These are phyloP conservation scores for Achroia grisella DNA, from an alignment of 1,140 invertebrate species.

Conservation along the genomic window DNA sequence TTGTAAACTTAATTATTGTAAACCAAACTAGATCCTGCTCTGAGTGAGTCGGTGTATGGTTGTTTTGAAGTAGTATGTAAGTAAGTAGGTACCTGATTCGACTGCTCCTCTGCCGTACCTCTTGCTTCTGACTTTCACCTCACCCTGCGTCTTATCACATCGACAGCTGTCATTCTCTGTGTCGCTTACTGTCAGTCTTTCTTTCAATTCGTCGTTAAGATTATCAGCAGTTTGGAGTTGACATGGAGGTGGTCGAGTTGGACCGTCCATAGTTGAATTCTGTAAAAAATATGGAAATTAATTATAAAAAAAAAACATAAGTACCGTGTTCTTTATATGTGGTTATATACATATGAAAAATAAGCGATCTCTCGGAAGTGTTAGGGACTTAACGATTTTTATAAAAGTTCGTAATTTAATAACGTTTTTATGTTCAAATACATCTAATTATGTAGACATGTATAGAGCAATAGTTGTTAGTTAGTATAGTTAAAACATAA, in stretches of 20 bases:
- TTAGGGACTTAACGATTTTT: too few species aligned
- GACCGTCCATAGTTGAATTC: not conserved
- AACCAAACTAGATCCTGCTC: too few species aligned
- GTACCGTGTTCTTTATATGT: too few species aligned
- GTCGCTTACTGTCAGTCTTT: slow-evolving; percentile 25
- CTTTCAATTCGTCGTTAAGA: slow-evolving; percentile 12
- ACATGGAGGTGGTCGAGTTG: not conserved
- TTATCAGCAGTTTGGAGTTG: not conserved
- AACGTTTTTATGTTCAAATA: too few species aligned
- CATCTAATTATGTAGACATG: too few species aligned
- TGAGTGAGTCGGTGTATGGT: too few species aligned
- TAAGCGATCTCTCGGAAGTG: too few species aligned
- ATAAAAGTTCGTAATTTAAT: too few species aligned
- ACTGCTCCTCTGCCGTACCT: slow-evolving; percentile 55
- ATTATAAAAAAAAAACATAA: not conserved
- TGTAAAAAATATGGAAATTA: not conserved
- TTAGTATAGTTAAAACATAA: too few species aligned
- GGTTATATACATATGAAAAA: too few species aligned
- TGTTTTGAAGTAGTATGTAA: not conserved
- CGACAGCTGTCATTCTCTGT: slow-evolving; percentile 29
- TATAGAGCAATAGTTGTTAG: too few species aligned
- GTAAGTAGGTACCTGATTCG: slow-evolving; percentile 36
- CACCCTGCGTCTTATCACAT: slow-evolving; percentile 37
- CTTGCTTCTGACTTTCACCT: slow-evolving; percentile 52
- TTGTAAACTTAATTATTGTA: too few species aligned